These are phyloP conservation scores for Plebejus argus DNA, from an alignment of 2,888 invertebrate genomes.

Conservation along the genomic window DNA sequence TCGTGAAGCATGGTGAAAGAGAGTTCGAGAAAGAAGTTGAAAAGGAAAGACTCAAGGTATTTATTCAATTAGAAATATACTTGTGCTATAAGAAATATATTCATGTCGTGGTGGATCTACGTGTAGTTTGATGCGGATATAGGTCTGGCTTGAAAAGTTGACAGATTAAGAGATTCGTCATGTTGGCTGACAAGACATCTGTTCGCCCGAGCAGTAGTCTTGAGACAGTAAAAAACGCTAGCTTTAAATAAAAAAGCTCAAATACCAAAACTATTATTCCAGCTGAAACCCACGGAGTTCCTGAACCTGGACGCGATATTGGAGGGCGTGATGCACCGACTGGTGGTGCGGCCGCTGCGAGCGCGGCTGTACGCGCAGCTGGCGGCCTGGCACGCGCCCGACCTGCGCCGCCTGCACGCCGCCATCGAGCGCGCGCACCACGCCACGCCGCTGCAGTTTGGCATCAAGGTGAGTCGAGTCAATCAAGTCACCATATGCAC, in stretches of 20 bases:
- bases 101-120: no score
- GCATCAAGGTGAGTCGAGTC: conserved; percentile 84
- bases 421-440: conserved; percentile 86
- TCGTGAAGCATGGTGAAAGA: conserved; percentile 96
- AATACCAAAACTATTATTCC: conserved; percentile 43
- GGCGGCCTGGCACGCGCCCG: conserved; percentile 93
- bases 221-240: no score
- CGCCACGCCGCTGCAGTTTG: conserved; percentile 84
- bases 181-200: no score
- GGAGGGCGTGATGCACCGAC: conserved; percentile 95
- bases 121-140: no score
- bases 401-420: conserved; percentile 86
- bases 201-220: no score
- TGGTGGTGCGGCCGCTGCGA: conserved; percentile 93
- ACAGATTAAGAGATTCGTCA: no score
- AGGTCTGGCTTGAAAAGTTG: no score
- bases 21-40: conserved; percentile 96
- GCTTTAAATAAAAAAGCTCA: no score
- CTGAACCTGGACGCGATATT: conserved; percentile 97
- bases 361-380: conserved; percentile 91
- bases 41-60: conserved; percentile 88
- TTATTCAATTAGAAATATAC: no score
- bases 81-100: no score
- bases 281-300: conserved; percentile 94
- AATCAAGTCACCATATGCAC: no score